A percentile compares a stretch with the other conserved stretches of the same genome.
These are phyloP conservation scores for Tetraodon nigroviridis DNA, from an alignment of 2,113 vertebrate species.

Conservation along the genomic window DNA sequence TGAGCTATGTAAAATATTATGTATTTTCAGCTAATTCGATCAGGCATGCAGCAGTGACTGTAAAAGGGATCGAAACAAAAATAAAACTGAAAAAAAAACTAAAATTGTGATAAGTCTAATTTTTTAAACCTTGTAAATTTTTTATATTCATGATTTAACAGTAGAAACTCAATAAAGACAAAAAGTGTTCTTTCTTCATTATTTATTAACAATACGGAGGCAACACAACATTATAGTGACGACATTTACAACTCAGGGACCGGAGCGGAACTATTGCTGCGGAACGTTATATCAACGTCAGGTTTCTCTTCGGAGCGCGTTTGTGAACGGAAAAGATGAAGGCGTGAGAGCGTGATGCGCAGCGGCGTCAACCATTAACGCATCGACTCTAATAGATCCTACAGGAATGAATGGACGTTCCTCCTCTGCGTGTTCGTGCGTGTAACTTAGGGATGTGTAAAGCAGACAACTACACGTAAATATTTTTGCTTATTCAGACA, in stretches of 20 bases:
- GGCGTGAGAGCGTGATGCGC: not conserved
- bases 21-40: too few relatives aligned
- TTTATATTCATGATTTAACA: too few relatives aligned
- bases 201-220: too few relatives aligned
- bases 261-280: conserved; percentile 10
- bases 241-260: not conserved
- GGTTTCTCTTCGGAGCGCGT: conserved; percentile 21
- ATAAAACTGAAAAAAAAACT: too few relatives aligned
- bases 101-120: too few relatives aligned
- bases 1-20: too few relatives aligned
- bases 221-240: too few relatives aligned
- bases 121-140: too few relatives aligned
- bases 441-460: not conserved
- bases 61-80: too few relatives aligned
- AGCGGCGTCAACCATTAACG: not conserved
- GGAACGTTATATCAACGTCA: conserved; percentile 2
- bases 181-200: too few relatives aligned
- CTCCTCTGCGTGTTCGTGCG: not conserved
- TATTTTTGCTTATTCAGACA: conserved; percentile 9
- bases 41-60: too few relatives aligned
- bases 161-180: too few relatives aligned
- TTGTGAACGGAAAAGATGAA: not conserved
- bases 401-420: conserved; percentile 8
- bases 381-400: conserved; percentile 16
- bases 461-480: not conserved